Evolutionary conservation across 1,140 invertebrate genomes (phyloP).

Genomic region (Anastatus disparis): DNA sequence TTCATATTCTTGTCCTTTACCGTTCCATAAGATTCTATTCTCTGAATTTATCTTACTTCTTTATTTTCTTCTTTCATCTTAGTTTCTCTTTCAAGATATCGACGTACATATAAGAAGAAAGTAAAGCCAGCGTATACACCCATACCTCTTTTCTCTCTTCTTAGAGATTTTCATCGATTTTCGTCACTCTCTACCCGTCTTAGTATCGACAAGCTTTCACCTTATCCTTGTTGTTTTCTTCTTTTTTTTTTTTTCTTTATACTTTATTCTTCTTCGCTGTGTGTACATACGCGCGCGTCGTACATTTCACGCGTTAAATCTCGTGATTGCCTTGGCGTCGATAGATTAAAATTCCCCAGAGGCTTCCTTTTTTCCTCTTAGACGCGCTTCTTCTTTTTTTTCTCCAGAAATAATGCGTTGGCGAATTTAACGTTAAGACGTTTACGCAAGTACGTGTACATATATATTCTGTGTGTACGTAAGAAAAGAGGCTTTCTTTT

Average conservation of each 20-base stretch:
- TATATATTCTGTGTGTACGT: background rate
- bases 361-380: background rate
- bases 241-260: background rate
- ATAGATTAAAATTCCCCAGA: constrained; percentile 39
- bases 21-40: no score
- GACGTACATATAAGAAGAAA: background rate
- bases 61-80: background rate
- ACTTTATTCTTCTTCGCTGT: background rate
- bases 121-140: background rate
- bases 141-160: background rate
- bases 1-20: constrained; percentile 17
- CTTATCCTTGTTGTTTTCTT: background rate
- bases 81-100: background rate
- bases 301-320: background rate
- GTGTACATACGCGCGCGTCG: background rate
- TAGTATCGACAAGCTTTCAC: constrained; percentile 26
- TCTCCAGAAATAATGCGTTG: background rate
- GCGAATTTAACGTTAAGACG: no score
- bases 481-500: constrained; percentile 18
- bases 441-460: no score
- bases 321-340: constrained; percentile 15
- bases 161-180: constrained; percentile 34
- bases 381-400: background rate
- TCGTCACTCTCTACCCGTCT: constrained; percentile 24
- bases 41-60: no score